Base-by-base conservation (phyloP, 2,113 vertebrate species). In the Tapirus terrestris region DNA sequence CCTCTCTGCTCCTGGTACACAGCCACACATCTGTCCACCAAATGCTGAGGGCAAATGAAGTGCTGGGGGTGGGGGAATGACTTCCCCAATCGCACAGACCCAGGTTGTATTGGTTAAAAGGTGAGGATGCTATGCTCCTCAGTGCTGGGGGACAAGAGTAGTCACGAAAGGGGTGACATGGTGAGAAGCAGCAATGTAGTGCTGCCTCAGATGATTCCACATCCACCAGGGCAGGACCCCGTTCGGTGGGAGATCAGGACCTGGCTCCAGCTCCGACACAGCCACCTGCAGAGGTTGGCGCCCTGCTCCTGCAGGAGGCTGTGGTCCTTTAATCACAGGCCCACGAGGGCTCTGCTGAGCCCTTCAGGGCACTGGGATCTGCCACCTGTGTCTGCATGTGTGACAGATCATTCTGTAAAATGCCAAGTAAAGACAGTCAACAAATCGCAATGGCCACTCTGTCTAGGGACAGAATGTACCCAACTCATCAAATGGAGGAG, bases 11-110 rank as follows among this genome's bases (percentile, higher is more conserved):
- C 23, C 48, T 36, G 13, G 58, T n/a, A 18, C 48, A 27, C 0
- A 18, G 23, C n/a, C 3, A 0, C 3, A 18, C 2, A 1, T 36
- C 36, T 27, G 45, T 65, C 61, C 39, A 3, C 21, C 11, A 11
- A 25, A 36, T 39, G 70, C 6, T 2, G 8, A 14, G 56, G 33
- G 16, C 36, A 67, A 1, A 18, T 8, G 18, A 61, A 51, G 39
- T 60, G 13, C 80, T n/a, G 6, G 8, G 43, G 36, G n/a, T 21
- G 36, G 67, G 8, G 61, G 29, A 31, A 56, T 4, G 33, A 51
- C 70, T 7, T 36, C 10, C 48, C 43, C 58, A 21, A 3, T 4
- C 6, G 12, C 58, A 70, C 79, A 81, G 67, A 43, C 25, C 39
- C 11, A 4, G 17, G 27, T 36, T 5, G 0, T 3, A 9, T 8